phyloP scores from a whole-genome alignment of 2,888 invertebrate species.

The Tanytarsus gracilentus region DNA sequence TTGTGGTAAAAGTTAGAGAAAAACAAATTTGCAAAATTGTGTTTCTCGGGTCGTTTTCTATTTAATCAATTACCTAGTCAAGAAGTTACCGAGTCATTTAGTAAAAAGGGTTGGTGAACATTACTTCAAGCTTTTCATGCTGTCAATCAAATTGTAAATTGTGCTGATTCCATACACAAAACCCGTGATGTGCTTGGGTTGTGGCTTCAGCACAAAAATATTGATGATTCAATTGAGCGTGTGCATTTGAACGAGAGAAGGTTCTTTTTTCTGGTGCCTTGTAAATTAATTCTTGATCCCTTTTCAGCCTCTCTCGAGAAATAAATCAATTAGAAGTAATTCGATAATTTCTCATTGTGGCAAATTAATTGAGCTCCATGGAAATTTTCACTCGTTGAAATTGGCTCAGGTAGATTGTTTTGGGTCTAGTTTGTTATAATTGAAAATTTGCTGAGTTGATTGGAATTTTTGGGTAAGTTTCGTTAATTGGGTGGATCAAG shows the following conservation, averaged over 20 bases:
- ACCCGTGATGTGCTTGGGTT: background rate
- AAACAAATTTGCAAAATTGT: too few relatives aligned
- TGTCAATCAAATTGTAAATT: background rate
- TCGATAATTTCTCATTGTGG: background rate
- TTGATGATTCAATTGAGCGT: constrained; percentile 13
- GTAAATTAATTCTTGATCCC: background rate
- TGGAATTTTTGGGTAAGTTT: too few relatives aligned
- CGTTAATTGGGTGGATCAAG: too few relatives aligned
- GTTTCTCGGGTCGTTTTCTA: too few relatives aligned
- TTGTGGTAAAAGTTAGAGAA: too few relatives aligned
- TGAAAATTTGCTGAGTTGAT: too few relatives aligned
- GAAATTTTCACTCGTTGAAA: background rate
- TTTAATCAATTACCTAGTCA: too few relatives aligned
- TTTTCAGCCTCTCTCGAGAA: background rate
- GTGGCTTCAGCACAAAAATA: background rate
- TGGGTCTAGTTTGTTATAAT: too few relatives aligned
- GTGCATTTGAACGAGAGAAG: background rate
- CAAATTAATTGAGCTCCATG: background rate
- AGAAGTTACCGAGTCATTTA: background rate
- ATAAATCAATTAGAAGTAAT: constrained; percentile 12
- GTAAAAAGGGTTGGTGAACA: background rate
- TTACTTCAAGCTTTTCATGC: too few relatives aligned
- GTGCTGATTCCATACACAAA: background rate
- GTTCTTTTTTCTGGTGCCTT: background rate
- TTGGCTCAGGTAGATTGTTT: background rate